Evolutionary conservation across 2,797 vertebrate genomes (phyloP), one percentile per base, ranked within the genome.

Genomic region (Melopsittacus undulatus): DNA sequence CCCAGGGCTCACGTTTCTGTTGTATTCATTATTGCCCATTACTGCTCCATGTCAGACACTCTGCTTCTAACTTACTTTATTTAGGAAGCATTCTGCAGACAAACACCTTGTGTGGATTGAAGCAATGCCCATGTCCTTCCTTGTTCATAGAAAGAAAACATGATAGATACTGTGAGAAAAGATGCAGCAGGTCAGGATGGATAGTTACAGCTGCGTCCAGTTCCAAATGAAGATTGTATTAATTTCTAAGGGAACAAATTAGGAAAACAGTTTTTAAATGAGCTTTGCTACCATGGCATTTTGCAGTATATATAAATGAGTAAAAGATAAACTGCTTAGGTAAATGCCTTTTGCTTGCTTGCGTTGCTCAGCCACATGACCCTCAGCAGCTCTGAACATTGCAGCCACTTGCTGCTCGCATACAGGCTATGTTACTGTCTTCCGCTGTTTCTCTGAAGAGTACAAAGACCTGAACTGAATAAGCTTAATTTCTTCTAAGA

Each of bases 391-490:
- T 83, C 74, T 3, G 9, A 61, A 64, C 68, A 22, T 49, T 8
- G 0, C 5, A 4, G 61, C 73, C 62, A 68, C n/a, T 42, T 5
- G 23, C 80, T 43, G 75, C 75, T 79, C 24, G 0, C 22, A 1
- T 7, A 0, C 7, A 0, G 14, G 23, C 70, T 13, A 14, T 24
- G 3, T 23, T 69, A 17, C 46, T 42, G 72, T 48, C 79, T 36
- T 40, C 57, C 3, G 1, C 1, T 0, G 22, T 14, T 19, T 8
- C 11, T 0, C 49, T 32, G 49, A 4, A 27, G 29, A 56, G n/a
- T 42, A 52, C 73, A 36, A n/a, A 72, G 26, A 38, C 27, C 92
- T 90, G 12, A 32, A 22, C 74, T 84, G 36, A 73, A 78, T 22
- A 27, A 36, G 52, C 69, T 73, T 66, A 27, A 40, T 87, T 92